Percentiles rank a stretch among this genome's conserved stretches.
These are phyloP conservation scores for Nycticryphes semicollaris DNA, from an alignment of 2,113 vertebrate species.

Conservation along the genomic window DNA sequence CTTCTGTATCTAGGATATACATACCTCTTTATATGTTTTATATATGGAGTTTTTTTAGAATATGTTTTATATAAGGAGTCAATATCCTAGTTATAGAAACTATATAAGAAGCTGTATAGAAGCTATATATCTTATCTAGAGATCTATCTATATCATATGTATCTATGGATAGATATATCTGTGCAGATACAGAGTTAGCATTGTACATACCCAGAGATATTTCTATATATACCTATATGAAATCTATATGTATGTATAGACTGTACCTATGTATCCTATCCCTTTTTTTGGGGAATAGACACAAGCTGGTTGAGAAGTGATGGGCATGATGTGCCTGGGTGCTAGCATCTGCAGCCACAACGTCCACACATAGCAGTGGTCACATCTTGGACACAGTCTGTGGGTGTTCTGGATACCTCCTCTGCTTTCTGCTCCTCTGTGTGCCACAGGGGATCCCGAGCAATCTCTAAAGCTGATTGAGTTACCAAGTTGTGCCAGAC, in stretches of 20 bases:
- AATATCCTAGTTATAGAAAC: background rate
- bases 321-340: too few species aligned
- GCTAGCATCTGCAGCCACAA: fast-evolving
- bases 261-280: background rate
- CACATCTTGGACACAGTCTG: fast-evolving
- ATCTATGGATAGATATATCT: background rate
- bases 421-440: background rate
- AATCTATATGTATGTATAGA: background rate
- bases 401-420: background rate
- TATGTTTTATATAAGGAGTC: background rate
- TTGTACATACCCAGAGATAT: background rate
- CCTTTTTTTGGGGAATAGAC: background rate
- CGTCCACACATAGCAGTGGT: fast-evolving
- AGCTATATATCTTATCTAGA: background rate
- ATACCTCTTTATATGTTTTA: background rate
- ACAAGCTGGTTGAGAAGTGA: background rate
- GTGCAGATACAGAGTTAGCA: background rate
- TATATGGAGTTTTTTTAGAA: background rate
- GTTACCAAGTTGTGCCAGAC: background rate
- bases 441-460: fast-evolving
- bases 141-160: background rate
- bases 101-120: background rate
- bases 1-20: background rate
- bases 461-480: background rate
- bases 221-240: background rate